Evolutionary conservation across 2,113 vertebrate genomes (phyloP).

Genomic region (Hippocampus mohnikei): DNA sequence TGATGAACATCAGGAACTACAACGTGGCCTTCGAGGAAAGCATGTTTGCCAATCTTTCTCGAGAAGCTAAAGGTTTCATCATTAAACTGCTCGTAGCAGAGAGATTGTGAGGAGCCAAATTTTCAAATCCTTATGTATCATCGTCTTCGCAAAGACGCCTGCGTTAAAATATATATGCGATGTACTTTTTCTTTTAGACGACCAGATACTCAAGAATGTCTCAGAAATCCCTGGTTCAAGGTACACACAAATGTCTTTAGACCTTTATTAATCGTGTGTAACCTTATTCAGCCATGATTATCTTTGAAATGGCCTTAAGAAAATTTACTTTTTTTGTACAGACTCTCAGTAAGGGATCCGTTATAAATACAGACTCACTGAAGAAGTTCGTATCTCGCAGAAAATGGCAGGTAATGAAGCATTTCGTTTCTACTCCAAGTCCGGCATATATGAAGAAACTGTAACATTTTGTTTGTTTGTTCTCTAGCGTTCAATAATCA

Average conservation of each 20-base stretch:
- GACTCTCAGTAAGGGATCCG: constrained; percentile 86
- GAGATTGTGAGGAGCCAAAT: constrained; percentile 81
- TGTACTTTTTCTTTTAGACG: constrained; percentile 74
- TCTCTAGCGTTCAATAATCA: constrained; percentile 89
- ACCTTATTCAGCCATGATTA: background rate
- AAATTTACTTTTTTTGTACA: constrained; percentile 49
- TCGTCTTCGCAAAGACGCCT: background rate
- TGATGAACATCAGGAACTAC: constrained; percentile 94
- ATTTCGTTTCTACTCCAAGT: background rate
- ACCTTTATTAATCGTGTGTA: background rate
- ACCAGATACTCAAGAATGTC: constrained; percentile 85
- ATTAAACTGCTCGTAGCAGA: constrained; percentile 93
- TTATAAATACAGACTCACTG: constrained; percentile 86
- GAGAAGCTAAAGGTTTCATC: constrained; percentile 93
- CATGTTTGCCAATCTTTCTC: constrained; percentile 87
- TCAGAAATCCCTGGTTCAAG: constrained; percentile 97
- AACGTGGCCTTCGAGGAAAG: constrained; percentile 92
- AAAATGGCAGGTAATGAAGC: constrained; percentile 87
- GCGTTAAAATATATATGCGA: background rate
- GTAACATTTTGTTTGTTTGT: background rate
- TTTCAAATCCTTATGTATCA: background rate
- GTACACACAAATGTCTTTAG: constrained; percentile 53
- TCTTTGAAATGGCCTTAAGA: background rate
- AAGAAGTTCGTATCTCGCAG: constrained; percentile 91
- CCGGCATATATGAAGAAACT: background rate